Conservation (phyloP, 2,113 vertebrate species). For the Aptenodytes patagonicus region DNA sequence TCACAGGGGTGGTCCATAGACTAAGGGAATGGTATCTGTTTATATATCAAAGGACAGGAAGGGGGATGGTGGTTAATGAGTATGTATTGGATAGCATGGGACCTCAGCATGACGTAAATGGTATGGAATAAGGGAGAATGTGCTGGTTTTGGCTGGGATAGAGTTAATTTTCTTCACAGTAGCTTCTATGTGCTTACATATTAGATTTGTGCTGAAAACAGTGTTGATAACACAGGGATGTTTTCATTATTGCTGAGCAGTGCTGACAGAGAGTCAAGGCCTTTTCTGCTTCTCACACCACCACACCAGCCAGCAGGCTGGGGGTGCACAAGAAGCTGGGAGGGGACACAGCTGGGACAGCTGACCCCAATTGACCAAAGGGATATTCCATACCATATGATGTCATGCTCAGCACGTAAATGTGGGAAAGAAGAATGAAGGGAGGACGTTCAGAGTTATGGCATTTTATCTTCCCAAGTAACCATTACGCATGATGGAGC, state of each 20-base stretch:
- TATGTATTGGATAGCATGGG: not conserved
- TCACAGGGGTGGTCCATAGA: not conserved
- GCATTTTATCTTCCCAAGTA: not conserved
- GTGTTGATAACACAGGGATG: not conserved
- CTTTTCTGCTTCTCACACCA: not conserved
- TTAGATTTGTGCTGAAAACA: not conserved
- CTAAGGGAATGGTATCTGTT: not conserved
- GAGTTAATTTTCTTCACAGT: not conserved
- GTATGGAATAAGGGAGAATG: not conserved
- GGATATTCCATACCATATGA: not conserved
- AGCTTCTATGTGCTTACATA: not conserved
- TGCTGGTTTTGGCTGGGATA: not conserved
- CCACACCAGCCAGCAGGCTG: too few relatives aligned
- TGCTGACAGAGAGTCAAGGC: not conserved
- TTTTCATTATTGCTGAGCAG: not conserved
- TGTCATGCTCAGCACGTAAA: not conserved
- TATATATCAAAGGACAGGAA: not conserved
- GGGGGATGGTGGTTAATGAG: not conserved
- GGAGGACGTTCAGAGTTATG: not conserved
- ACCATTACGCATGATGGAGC: rapidly evolving
- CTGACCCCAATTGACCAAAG: not conserved
- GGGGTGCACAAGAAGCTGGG: not conserved
- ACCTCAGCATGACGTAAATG: not conserved
- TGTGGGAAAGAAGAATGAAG: not conserved
- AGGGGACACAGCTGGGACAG: not conserved